Evolutionary conservation across 2,888 invertebrate species (phyloP).

Genomic region (Yponomeuta evonymella): DNA sequence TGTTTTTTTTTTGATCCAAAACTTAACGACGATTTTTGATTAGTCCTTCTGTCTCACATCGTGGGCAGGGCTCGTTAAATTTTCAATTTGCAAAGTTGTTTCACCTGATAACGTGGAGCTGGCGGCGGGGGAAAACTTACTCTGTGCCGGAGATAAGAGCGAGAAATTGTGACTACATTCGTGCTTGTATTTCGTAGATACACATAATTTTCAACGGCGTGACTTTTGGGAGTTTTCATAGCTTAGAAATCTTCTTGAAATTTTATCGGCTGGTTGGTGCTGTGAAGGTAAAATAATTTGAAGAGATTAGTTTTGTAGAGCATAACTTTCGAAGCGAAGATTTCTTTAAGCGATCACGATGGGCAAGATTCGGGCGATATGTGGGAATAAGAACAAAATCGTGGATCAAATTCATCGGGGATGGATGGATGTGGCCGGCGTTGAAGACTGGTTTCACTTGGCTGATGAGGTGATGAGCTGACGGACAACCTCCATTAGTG

Average conservation of each 20-base stretch:
- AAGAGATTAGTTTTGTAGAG: too few species aligned
- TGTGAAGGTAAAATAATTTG: not conserved
- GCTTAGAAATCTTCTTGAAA: not conserved
- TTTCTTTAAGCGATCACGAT: too few species aligned
- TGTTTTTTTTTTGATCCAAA: too few species aligned
- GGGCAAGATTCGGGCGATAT: too few species aligned
- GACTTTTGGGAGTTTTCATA: not conserved
- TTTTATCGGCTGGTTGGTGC: not conserved
- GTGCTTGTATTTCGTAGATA: not conserved
- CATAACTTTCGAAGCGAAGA: too few species aligned
- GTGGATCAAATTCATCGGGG: too few species aligned
- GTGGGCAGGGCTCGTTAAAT: conserved; percentile 53
- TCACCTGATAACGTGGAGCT: conserved; percentile 70
- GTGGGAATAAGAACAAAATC: too few species aligned
- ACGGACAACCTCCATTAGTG: too few species aligned
- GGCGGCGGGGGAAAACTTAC: conserved; percentile 45
- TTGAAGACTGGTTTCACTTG: too few species aligned
- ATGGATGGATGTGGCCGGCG: too few species aligned
- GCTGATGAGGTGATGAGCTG: too few species aligned
- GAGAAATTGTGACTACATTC: not conserved
- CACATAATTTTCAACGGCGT: not conserved
- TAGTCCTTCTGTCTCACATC: not conserved
- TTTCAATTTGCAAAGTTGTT: conserved; percentile 69
- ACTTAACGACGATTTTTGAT: not conserved
- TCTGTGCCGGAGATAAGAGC: conserved; percentile 42